Evolutionary conservation across 2,888 invertebrate species (phyloP).

Genomic region (Metellina segmentata): DNA sequence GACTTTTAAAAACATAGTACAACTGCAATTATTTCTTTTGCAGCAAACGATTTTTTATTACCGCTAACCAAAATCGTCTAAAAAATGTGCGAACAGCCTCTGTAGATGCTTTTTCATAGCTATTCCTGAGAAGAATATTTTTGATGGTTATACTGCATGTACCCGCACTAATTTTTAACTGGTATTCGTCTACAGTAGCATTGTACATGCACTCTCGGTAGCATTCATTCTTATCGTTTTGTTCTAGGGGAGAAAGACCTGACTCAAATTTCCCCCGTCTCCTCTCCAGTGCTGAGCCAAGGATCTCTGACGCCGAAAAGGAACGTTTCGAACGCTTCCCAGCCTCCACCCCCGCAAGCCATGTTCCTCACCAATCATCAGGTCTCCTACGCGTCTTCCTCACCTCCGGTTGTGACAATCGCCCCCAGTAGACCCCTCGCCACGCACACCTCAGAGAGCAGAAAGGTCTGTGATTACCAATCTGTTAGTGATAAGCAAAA

Average conservation of each 20-base stretch:
- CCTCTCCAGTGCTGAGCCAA: slow-evolving; percentile 65
- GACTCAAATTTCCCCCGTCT: slow-evolving; percentile 67
- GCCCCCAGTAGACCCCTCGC: slow-evolving; percentile 66
- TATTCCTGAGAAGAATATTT: no score
- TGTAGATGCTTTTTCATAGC: no score
- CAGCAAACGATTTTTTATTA: no score
- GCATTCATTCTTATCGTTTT: neutral
- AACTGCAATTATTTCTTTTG: no score
- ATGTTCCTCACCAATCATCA: slow-evolving; percentile 62
- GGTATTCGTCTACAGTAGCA: neutral
- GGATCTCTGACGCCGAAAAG: slow-evolving; percentile 66
- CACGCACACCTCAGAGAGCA: slow-evolving; percentile 68
- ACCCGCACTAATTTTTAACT: no score
- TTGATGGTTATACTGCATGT: no score
- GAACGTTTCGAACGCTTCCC: slow-evolving; percentile 14
- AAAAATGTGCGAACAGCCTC: no score
- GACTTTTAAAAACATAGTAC: no score
- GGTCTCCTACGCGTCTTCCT: slow-evolving; percentile 54
- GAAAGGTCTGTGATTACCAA: slow-evolving; percentile 52
- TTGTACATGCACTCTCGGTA: neutral
- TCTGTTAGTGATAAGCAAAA: no score
- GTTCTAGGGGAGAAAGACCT: slow-evolving; percentile 67
- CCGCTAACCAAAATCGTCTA: no score
- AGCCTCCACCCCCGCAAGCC: slow-evolving; percentile 29
- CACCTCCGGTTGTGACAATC: slow-evolving; percentile 73